A percentile compares a stretch with the other conserved stretches of the same genome.
Conservation (phyloP, 2,797 vertebrate species). For the Todus mexicanus region DNA sequence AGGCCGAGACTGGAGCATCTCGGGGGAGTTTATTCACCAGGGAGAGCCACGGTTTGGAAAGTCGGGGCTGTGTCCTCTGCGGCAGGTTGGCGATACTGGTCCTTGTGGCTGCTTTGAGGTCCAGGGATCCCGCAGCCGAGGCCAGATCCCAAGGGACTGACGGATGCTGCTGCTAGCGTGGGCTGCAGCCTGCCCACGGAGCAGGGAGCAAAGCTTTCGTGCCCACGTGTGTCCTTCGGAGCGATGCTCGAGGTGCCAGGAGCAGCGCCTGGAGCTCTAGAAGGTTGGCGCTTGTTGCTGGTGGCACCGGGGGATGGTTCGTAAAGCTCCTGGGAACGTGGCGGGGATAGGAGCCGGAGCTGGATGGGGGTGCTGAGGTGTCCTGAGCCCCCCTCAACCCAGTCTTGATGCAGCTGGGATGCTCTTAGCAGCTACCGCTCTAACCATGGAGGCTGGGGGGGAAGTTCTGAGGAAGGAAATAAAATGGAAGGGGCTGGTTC, state of each 20-base stretch:
- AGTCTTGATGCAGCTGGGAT: not conserved
- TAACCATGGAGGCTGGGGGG: not conserved
- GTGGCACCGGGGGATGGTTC: not conserved
- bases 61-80: not conserved
- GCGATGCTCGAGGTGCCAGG: not conserved
- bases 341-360: not conserved
- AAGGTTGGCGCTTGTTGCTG: not conserved
- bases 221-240: not conserved
- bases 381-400: not conserved
- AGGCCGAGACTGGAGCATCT: not conserved
- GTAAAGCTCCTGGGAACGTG: rapidly evolving
- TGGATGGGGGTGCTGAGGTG: not conserved
- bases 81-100: not conserved
- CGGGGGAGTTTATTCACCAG: not conserved
- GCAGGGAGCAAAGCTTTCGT: not conserved
- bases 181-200: not conserved
- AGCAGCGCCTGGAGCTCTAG: not conserved
- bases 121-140: not conserved
- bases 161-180: not conserved
- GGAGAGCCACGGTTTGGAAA: not conserved
- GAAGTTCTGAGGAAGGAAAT: slow-evolving; percentile 23
- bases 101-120: not conserved
- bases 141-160: not conserved
- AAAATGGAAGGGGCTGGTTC: not conserved
- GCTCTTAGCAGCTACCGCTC: not conserved